Percentiles rank a stretch among this genome's conserved stretches.
Conservation (phyloP, 2,113 vertebrate species). For the Boleophthalmus pectinirostris region DNA sequence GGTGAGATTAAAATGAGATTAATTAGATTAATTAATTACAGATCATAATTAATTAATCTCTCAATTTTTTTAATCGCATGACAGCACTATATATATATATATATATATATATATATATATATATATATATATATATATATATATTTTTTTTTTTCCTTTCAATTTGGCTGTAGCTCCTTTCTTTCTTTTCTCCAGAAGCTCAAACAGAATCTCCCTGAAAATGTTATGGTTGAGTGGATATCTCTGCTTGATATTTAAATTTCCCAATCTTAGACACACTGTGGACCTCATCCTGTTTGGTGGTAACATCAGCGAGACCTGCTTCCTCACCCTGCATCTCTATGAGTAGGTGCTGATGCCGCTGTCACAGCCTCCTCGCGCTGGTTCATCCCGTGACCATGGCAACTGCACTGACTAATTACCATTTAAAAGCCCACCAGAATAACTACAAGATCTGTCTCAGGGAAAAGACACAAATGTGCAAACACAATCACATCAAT, state of each 20-base stretch:
- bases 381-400: conserved; percentile 60
- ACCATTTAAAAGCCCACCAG: conserved; percentile 53
- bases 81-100: too few species aligned
- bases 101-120: too few species aligned
- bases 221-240: too few species aligned
- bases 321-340: conserved; percentile 45
- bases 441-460: conserved; percentile 23
- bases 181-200: background rate
- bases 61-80: too few species aligned
- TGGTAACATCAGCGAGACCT: conserved; percentile 17
- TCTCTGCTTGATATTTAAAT: conserved; percentile 19
- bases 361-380: conserved; percentile 35
- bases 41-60: too few species aligned
- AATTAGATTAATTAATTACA: too few species aligned
- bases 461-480: conserved; percentile 14
- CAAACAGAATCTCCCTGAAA: background rate
- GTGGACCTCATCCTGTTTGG: background rate
- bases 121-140: too few species aligned
- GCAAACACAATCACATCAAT: conserved; percentile 25
- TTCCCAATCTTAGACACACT: background rate
- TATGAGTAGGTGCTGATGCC: conserved; percentile 29
- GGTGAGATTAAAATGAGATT: too few species aligned
- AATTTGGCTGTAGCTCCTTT: too few species aligned
- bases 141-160: too few species aligned
- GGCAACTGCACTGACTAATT: conserved; percentile 67